Evolutionary conservation across 2,113 vertebrate genomes (phyloP), one percentile per base, ranked within the genome.

Genomic region (Perca flavescens): DNA sequence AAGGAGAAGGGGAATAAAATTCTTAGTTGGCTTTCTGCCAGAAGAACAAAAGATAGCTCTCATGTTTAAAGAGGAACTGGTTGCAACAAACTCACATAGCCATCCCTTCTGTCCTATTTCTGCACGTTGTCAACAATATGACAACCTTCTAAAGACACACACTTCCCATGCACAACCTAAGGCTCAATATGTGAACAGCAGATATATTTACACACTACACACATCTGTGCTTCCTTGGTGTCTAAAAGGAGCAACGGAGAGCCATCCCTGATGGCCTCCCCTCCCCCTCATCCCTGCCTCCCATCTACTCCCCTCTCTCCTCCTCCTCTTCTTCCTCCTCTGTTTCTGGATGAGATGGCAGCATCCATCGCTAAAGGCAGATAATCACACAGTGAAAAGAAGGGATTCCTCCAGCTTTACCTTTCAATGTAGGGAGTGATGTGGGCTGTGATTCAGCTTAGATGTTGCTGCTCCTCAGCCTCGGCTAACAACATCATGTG

Each of bases 401-500:
- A 93, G 77, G 65, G 14, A 68, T 76, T 86, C 84, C 70, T 91
- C 73, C 87, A 73, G 90, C 81, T 87, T 95, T 95, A 95, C 95
- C 95, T 93, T 94, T 85, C 58, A 84, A 47, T 2, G 84, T 50
- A 84, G 90, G 89, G 77, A 86, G 74, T 77, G 87, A 88, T 90
- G 84, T 91, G 79, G 61, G 86, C 88, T 86, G 83, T 92, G 94
- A 90, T 86, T 94, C 92, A 91, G 86, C 78, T 87, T 77, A 91
- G 88, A 87, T 86, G 89, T 60, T 92, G 76, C 85, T 91, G 89
- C 93, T 93, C 85, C 79, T 90, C 88, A 92, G 79, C 77, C 74
- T 87, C 70, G 53, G 82, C 90, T 93, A 89, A 93, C 81, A 92
- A 89, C 87, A 92, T 95, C 95, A 95, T 88, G 86, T 96, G 95